Evolutionary conservation across 30 jellyfish, hydroid and myxozoan species (phyloP), one percentile per base, ranked within the genome.

Genomic region (Chironex yamaguchii): DNA sequence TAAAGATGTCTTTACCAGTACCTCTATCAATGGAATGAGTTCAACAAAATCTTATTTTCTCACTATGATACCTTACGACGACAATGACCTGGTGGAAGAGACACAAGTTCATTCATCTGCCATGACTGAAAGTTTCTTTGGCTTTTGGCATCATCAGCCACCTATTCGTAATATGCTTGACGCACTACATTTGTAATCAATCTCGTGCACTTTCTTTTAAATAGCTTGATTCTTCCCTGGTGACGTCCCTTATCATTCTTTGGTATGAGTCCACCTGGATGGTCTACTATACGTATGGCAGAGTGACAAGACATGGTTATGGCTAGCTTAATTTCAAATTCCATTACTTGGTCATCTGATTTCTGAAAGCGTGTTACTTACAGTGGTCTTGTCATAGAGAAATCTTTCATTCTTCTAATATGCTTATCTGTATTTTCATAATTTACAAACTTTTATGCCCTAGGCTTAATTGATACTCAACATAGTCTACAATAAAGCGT

Each of bases 261-360:
- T 67, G 30, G 22, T 26, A 67, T 67, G 1, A 82, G 0, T 68
- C 68, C 92, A 22, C 87, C 92, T 6, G 68, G n/a, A 68, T 68
- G 92, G 87, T 68, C 87, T 0, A 82, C 49, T 23, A 78, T 17
- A 20, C 52, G 81, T 23, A 79, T 62, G 9, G 96, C 94, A 50
- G 71, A 23, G 53, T 88, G 89, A 68, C 94, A 88, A 23, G 90
- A 22, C 49, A 88, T 88, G 62, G 82, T 58, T 34, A 88, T 83
- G 27, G 93, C 89, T 26, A 86, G 52, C 53, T 78, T 64, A 22
- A 87, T 67, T 67, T 87, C 96, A 6, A 67, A 52, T 67, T 36
- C 69, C 36, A 75, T 87, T n/a, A 77, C 66, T 42, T 64, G 62
- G 22, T 87, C 93, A 29, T 53, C 92, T 32, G 49, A 36, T 36